Conservation (phyloP, 2,797 vertebrate species). For the Diceros bicornis region DNA sequence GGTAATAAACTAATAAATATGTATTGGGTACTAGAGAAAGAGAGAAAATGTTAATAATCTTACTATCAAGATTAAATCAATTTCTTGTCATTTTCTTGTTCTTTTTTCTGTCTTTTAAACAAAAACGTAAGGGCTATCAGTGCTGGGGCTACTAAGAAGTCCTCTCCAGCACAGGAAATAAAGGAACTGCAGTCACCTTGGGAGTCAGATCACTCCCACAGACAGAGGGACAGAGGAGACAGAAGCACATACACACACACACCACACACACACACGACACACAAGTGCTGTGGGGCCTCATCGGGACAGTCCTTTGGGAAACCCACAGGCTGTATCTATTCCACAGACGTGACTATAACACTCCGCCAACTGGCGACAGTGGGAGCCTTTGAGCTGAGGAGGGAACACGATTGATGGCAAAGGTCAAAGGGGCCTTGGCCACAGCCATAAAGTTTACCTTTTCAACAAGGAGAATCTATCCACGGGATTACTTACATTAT, state of each 20-base stretch:
- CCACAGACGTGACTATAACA: rapidly evolving
- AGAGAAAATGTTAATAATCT: not conserved
- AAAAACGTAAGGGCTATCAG: not conserved
- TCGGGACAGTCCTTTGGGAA: not conserved
- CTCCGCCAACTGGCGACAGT: rapidly evolving
- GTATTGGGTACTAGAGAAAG: no score
- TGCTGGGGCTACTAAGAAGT: not conserved
- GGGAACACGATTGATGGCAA: not conserved
- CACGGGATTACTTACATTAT: not conserved
- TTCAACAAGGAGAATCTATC: not conserved
- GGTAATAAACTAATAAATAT: not conserved
- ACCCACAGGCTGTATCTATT: not conserved
- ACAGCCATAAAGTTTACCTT: not conserved
- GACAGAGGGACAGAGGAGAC: no score
- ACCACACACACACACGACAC: no score
- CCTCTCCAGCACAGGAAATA: not conserved
- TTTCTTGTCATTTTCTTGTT: not conserved
- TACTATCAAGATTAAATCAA: not conserved
- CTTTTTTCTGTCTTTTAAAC: not conserved
- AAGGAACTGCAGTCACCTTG: not conserved
- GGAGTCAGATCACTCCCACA: not conserved
- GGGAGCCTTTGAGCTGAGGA: rapidly evolving
- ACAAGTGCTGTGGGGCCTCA: no score
- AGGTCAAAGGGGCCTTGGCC: not conserved
- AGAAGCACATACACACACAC: rapidly evolving